A percentile compares a stretch with the other conserved stretches of the same genome.
Conservation (phyloP, 1,140 invertebrate species). For the Conopomorpha cramerella region DNA sequence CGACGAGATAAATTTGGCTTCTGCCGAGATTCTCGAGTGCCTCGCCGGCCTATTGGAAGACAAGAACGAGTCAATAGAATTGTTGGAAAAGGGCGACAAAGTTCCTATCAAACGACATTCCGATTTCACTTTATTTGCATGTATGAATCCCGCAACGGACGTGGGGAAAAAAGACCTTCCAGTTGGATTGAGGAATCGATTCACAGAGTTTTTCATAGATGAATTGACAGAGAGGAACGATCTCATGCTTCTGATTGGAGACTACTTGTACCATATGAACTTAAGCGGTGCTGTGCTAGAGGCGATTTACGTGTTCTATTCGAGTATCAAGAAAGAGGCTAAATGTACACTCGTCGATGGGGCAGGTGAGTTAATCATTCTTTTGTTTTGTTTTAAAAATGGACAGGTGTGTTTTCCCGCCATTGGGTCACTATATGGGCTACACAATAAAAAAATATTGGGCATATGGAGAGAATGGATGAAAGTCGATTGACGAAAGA, state of each 20-base stretch:
- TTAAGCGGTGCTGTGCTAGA: conserved; percentile 70
- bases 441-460: too few species aligned
- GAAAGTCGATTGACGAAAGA: too few species aligned
- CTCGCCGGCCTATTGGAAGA: conserved; percentile 90
- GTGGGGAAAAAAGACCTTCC: conserved; percentile 98
- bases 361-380: too few species aligned
- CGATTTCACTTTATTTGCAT: conserved; percentile 95
- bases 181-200: conserved; percentile 88
- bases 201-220: conserved; percentile 96
- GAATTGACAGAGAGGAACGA: conserved; percentile 84
- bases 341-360: conserved; percentile 79
- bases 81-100: conserved; percentile 87
- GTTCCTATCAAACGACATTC: conserved; percentile 79
- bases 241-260: conserved; percentile 78
- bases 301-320: conserved; percentile 88
- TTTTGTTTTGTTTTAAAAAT: too few species aligned
- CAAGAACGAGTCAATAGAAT: conserved; percentile 74
- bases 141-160: conserved; percentile 99
- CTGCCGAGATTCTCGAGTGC: conserved; percentile 94
- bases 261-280: conserved; percentile 82
- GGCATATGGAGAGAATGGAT: too few species aligned
- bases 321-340: conserved; percentile 75
- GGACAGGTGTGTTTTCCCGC: too few species aligned
- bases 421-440: too few species aligned
- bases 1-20: conserved; percentile 97